Evolutionary conservation across 2,113 vertebrate species (phyloP).

Genomic region (Ia io): DNA sequence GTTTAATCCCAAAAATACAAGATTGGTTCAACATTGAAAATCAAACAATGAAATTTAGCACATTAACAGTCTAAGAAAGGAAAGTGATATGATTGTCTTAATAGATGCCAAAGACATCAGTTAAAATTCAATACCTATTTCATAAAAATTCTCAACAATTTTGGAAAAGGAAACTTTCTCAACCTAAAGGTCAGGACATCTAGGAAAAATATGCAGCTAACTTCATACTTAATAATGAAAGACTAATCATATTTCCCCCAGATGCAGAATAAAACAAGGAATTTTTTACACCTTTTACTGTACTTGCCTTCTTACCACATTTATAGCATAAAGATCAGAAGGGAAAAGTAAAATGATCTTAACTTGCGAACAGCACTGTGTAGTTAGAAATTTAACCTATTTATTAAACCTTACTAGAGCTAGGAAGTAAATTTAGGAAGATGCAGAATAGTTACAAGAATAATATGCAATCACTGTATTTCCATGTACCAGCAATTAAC

Average conservation of each 20-base stretch:
- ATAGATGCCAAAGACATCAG: background rate
- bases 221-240: background rate
- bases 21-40: background rate
- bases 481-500: background rate
- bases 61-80: background rate
- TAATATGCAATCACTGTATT: background rate
- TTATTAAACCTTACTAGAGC: background rate
- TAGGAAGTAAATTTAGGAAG: background rate
- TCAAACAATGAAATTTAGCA: background rate
- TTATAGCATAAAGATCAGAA: background rate
- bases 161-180: background rate
- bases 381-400: background rate
- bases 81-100: background rate
- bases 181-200: background rate
- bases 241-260: background rate
- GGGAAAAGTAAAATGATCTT: background rate
- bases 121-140: background rate
- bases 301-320: background rate
- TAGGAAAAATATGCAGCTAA: background rate
- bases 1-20: background rate
- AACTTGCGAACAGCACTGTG: background rate
- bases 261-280: background rate
- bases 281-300: background rate
- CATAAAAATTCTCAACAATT: background rate
- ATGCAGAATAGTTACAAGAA: background rate